Base-by-base conservation (phyloP, 2,113 vertebrate species). In the Hiodon alosoides region DNA sequence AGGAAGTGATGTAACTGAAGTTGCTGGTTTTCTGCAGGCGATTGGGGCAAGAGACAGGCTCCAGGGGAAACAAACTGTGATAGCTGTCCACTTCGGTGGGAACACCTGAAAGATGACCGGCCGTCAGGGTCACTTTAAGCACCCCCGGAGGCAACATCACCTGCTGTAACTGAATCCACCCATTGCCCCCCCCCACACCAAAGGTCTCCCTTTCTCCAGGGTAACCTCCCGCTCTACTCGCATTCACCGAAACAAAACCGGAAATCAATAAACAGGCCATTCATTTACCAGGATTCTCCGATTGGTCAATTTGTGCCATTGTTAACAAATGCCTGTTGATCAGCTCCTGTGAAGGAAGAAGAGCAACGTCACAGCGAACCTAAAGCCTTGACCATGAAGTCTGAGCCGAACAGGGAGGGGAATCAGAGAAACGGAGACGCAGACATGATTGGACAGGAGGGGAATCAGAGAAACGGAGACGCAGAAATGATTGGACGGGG, bases 271-370 rank as follows among this genome's bases (percentile, higher is more conserved):
- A 57, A 57, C 75, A 65, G 72, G 10, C 2, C 14, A 67, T 72
- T n/a, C 57, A 55, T 90, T 90, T 92, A 98, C 97, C 94, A 91
- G 96, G 90, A 89, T 98, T 96, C 86, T 99, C 97, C 71, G 94
- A 94, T 87, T 98, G 97, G 90, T 98, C 97, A 75, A 99, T 93
- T 85, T 99, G 97, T 83, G 97, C 96, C 96, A 99, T 99, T 75
- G 97, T 98, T 90, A 99, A 97, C 85, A 99, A 89, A 89, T 99
- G 97, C 82, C 95, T 94, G 91, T 98, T 97, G 84, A 99, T 98
- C 86, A 99, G 91, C 89, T 99, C 97, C 97, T 99, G 84, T 81
- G 75, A 65, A 82, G 85, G 48, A 83, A 75, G 53, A 82, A 81
- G 73, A n/a, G 80, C 54, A 60, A 64, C 53, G n/a, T 46, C 9